Base-by-base conservation (phyloP, 2,113 vertebrate species). In the Zeus faber region DNA sequence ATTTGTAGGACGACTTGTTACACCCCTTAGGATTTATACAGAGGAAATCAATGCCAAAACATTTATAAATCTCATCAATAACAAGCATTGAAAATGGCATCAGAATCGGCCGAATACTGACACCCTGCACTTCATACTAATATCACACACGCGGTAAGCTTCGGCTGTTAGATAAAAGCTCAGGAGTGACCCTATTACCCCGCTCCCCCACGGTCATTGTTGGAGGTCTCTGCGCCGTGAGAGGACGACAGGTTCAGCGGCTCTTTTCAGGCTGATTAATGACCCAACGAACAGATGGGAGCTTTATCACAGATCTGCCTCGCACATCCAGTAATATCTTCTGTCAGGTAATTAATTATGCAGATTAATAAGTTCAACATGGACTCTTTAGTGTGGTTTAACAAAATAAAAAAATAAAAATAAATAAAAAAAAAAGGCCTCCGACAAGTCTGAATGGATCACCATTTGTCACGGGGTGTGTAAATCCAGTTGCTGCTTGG, bases 351-450 rank as follows among this genome's bases (percentile, higher is more conserved):
- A 84, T 87, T 84, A 76, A 87, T 85, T 81, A 86, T 44, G 71
- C 70, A 76, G 73, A 89, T 84, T 85, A 81, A 89, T 84, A 85
- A 66, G 72, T 74, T 80, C 62, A 83, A 85, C 73, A 57, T 54
- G 23, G 67, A 75, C 74, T 84, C 76, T 84, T 85, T 70, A 84
- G 75, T 44, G 39, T 54, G 58, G 55, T 74, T 74, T 61, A 66
- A 54, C n/a, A n/a, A n/a, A n/a, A n/a, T n/a, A n/a, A 18, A 10
- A 18, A 10, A 17, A 6, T 13, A 3, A 5, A 17, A n/a, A 17
- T 41, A 17, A 17, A 17, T 7, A 17, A 3, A 37, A 40, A 29
- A 52, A 29, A 14, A 76, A 81, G 73, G 66, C 63, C 67, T 82
- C 72, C 59, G 67, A 80, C 74, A 65, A 71, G 65, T 70, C 66